Base-by-base conservation (phyloP, 2,797 vertebrate genomes). In the Dromococcyx pavoninus region DNA sequence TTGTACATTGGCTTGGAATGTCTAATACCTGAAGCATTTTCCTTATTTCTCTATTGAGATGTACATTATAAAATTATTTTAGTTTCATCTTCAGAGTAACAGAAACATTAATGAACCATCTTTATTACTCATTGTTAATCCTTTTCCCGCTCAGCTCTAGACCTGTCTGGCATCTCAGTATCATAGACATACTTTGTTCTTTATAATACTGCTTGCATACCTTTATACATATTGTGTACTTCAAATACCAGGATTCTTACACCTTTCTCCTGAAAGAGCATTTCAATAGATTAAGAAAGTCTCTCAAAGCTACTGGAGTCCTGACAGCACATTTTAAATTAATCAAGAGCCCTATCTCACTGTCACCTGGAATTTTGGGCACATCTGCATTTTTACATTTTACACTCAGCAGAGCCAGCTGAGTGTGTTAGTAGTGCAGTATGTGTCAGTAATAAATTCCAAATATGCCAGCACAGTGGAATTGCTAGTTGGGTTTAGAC, bases 41-140 rank as follows among this genome's bases (percentile, higher is more conserved):
- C 18, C 56, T 62, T 51, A 28, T 92, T 90, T 93, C 58, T 50
- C n/a, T 64, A 5, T 53, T 19, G 41, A 35, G 60, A 61, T 91
- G 57, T 76, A 50, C 8, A 48, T 78, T 67, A 76, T 81, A 66
- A 91, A 92, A 78, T 22, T 51, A 76, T 75, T 82, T 92, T 91
- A 76, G 24, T 33, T 90, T 92, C 57, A 56, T 61, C 72, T 92
- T 81, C 92, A 88, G 82, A 90, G 86, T 92, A 92, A 94, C 50
- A 84, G 74, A 86, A 92, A 72, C 15, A 74, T 67, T 88, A 91
- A 90, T 82, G 70, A 92, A 57, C 53, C 24, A 22, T 71, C 66
- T 93, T 95, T 57, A 76, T 86, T 35, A 75, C 11, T 81, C 72
- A 48, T 78, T 67, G 71, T 74, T 75, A 93, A 88, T 81, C 44